phyloP scores from a whole-genome alignment of 1,140 invertebrate genomes.

The Harlomillsia oculata region DNA sequence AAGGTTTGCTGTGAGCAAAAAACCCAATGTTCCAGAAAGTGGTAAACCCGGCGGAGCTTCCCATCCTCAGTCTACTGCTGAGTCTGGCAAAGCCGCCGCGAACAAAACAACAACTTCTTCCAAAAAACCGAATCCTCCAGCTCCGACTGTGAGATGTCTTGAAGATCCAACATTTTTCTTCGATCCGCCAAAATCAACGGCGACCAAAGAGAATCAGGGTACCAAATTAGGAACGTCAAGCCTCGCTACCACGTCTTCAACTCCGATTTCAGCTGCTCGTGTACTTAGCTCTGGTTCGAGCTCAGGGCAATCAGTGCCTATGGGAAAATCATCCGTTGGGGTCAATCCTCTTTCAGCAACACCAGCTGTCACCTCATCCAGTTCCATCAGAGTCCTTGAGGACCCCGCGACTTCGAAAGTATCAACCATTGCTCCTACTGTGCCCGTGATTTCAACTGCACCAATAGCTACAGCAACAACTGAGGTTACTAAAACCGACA shows the following conservation, averaged over 20 bases:
- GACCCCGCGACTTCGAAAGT: slow-evolving; percentile 27
- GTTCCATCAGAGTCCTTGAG: slow-evolving; percentile 32
- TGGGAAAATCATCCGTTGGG: too few relatives aligned
- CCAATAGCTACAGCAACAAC: slow-evolving; percentile 9
- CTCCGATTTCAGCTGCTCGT: too few relatives aligned
- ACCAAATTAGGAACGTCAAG: slow-evolving; percentile 1
- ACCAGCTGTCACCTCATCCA: too few relatives aligned
- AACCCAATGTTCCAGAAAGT: slow-evolving; percentile 9
- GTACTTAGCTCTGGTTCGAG: too few relatives aligned
- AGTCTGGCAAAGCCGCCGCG: slow-evolving; percentile 7
- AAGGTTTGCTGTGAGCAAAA: too few relatives aligned
- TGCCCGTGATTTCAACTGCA: too few relatives aligned
- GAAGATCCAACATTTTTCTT: slow-evolving; percentile 49
- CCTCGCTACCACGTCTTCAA: not conserved
- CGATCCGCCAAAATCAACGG: slow-evolving; percentile 35
- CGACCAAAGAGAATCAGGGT: not conserved
- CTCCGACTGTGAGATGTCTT: slow-evolving; percentile 46
- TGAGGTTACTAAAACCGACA: slow-evolving; percentile 16
- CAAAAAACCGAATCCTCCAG: too few relatives aligned
- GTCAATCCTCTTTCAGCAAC: too few relatives aligned
- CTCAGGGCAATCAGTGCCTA: too few relatives aligned
- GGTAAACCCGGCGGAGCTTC: not conserved
- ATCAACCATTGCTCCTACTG: too few relatives aligned
- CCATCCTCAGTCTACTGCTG: slow-evolving; percentile 8
- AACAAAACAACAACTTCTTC: too few relatives aligned